A percentile compares a stretch with the other conserved stretches of the same genome.
Conservation (phyloP, 2,113 vertebrate genomes). For the Micronisus gabar region DNA sequence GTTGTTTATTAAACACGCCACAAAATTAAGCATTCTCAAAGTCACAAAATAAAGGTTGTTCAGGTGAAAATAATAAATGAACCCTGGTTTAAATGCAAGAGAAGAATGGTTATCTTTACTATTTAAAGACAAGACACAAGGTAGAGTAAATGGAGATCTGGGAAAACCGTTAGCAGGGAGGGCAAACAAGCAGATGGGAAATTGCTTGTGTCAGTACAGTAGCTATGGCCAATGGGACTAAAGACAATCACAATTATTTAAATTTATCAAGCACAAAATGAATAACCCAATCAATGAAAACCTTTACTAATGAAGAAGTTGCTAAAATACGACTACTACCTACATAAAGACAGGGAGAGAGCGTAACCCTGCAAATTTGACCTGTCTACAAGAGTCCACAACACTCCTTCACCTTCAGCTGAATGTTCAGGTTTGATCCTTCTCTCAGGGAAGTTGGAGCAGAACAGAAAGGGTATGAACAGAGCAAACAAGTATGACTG, state of each 20-base stretch:
- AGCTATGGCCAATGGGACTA: background rate
- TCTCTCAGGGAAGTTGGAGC: background rate
- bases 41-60: background rate
- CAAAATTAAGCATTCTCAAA: background rate
- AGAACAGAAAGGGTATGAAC: background rate
- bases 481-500: rapidly evolving
- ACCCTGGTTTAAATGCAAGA: background rate
- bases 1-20: background rate
- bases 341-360: background rate
- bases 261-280: background rate
- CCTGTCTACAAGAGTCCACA: background rate
- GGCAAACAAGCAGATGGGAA: background rate
- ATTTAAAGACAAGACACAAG: background rate
- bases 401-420: background rate
- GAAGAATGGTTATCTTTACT: background rate
- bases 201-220: background rate
- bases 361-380: background rate
- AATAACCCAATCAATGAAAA: background rate
- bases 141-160: background rate
- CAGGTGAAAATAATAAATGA: background rate
- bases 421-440: background rate
- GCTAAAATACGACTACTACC: background rate
- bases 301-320: background rate
- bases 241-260: background rate
- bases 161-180: background rate